Conservation (phyloP, 2,888 invertebrate genomes). For the Bellardia pandia region DNA sequence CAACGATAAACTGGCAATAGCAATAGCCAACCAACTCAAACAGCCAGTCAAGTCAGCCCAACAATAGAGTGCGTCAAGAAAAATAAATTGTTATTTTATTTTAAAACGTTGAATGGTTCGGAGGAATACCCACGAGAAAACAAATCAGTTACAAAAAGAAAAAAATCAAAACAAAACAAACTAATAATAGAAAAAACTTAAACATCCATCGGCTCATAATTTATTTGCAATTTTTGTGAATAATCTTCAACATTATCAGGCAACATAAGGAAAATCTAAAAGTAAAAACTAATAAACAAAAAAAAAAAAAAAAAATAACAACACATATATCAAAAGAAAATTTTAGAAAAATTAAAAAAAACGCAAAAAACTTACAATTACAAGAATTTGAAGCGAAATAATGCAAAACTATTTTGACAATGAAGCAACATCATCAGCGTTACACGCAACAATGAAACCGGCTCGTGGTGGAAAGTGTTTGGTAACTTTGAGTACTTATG, state of each 20-base stretch:
- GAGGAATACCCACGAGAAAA: slow-evolving; percentile 53
- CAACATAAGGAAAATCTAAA: slow-evolving; percentile 30
- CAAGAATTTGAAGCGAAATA: slow-evolving; percentile 41
- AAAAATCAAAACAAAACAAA: too few relatives aligned
- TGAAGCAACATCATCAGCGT: slow-evolving; percentile 69
- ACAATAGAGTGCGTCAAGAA: slow-evolving; percentile 60
- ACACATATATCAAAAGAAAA: slow-evolving; percentile 17
- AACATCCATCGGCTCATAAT: slow-evolving; percentile 16
- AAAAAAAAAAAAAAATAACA: slow-evolving; percentile 4
- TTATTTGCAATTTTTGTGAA: slow-evolving; percentile 29
- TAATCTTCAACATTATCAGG: slow-evolving; percentile 42
- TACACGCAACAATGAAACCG: slow-evolving; percentile 78
- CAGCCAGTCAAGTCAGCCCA: slow-evolving; percentile 42
- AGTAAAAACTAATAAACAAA: neutral
- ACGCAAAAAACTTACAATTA: slow-evolving; percentile 31
- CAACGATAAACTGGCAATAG: slow-evolving; percentile 58
- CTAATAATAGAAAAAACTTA: too few relatives aligned
- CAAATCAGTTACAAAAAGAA: slow-evolving; percentile 5
- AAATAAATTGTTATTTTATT: slow-evolving; percentile 60
- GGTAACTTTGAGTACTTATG: slow-evolving; percentile 80
- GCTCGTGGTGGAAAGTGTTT: slow-evolving; percentile 78
- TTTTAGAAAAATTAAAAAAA: slow-evolving; percentile 20
- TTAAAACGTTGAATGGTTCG: slow-evolving; percentile 63
- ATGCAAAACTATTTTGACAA: slow-evolving; percentile 73
- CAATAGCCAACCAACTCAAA: slow-evolving; percentile 59